These are phyloP conservation scores for Leptinotarsa defecta DNA, from an alignment of 1,140 invertebrate genomes.

Conservation along the genomic window DNA sequence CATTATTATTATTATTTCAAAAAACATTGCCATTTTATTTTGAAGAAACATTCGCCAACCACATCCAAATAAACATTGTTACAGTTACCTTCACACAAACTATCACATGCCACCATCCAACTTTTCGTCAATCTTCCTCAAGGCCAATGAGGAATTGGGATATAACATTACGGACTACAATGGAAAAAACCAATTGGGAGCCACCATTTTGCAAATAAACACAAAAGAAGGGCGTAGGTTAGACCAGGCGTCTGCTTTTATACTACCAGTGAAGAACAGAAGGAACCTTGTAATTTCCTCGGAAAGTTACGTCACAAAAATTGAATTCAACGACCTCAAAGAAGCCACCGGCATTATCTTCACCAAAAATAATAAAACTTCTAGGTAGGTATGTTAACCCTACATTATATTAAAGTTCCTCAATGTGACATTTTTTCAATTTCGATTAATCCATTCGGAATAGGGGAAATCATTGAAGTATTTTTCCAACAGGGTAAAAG, in stretches of 20 bases:
- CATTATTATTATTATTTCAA: too few species aligned
- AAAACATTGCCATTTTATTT: not conserved
- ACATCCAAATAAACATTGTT: not conserved
- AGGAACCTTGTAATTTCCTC: conserved; percentile 60
- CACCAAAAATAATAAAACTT: conserved; percentile 40
- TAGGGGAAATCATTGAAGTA: not conserved
- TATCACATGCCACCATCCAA: conserved; percentile 45
- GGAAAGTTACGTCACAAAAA: conserved; percentile 55
- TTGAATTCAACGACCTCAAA: conserved; percentile 61
- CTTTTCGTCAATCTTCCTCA: conserved; percentile 64
- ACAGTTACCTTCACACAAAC: conserved; percentile 36
- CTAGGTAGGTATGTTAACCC: conserved; percentile 11
- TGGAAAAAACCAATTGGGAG: conserved; percentile 65
- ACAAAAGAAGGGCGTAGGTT: conserved; percentile 50
- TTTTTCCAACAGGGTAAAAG: conserved; percentile 46
- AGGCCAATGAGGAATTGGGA: conserved; percentile 58
- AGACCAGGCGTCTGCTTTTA: conserved; percentile 63
- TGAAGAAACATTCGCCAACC: not conserved
- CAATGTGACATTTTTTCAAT: too few species aligned
- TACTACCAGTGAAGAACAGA: conserved; percentile 58
- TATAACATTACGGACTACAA: conserved; percentile 62
- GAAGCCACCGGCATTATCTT: conserved; percentile 66
- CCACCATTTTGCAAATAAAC: conserved; percentile 63
- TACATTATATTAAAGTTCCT: too few species aligned
- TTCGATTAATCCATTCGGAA: too few species aligned